A percentile compares a stretch with the other conserved stretches of the same genome.
phyloP scores from a whole-genome alignment of 2,113 vertebrate genomes.

The Centrocercus urophasianus region DNA sequence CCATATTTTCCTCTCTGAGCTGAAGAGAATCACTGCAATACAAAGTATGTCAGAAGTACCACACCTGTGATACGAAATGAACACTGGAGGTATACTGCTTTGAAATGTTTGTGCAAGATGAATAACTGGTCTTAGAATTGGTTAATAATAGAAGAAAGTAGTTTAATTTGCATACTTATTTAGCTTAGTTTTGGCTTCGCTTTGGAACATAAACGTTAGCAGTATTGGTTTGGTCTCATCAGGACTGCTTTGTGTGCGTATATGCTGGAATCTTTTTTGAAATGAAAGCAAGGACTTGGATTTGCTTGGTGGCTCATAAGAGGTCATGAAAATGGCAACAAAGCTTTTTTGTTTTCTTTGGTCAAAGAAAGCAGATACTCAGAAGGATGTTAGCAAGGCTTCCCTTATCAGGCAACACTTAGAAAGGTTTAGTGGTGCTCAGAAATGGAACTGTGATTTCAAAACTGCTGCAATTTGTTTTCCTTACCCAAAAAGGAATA shows the following conservation, averaged over 20 bases:
- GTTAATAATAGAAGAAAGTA: neutral
- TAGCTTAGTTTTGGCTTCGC: constrained; percentile 31
- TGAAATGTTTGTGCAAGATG: neutral
- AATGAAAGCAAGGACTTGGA: neutral
- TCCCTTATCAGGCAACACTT: constrained; percentile 15
- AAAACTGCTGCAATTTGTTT: constrained; percentile 43
- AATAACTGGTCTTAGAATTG: neutral
- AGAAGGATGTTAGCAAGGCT: neutral
- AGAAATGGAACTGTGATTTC: neutral
- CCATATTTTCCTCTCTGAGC: neutral
- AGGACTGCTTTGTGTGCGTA: constrained; percentile 6
- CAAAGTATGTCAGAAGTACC: neutral
- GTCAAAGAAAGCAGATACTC: constrained; percentile 9
- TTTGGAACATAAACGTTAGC: constrained; percentile 46
- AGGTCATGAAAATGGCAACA: neutral
- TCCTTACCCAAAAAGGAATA: constrained; percentile 79
- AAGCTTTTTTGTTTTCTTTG: neutral
- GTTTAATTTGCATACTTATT: constrained; percentile 48
- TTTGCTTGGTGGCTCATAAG: neutral
- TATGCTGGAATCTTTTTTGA: neutral
- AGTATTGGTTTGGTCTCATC: constrained; percentile 36
- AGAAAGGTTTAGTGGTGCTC: neutral
- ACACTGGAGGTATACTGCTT: neutral
- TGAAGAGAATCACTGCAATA: neutral
- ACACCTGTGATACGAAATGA: neutral